Evolutionary conservation across 1,140 invertebrate species (phyloP).

Genomic region (Anagrus nilaparvatae): DNA sequence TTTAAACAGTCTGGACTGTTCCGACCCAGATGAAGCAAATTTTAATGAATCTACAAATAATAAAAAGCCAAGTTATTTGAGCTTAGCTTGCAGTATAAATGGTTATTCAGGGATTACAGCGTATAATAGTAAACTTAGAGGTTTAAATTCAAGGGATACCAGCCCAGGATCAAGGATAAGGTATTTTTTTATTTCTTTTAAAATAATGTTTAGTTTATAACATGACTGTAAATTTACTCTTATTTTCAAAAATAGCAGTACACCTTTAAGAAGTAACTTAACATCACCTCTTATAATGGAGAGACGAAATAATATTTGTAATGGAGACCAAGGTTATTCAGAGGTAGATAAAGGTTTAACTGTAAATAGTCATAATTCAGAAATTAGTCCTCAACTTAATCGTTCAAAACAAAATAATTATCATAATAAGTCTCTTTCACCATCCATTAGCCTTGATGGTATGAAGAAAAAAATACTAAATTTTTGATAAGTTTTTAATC

Average conservation of each 20-base stretch:
- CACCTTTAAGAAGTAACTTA: conserved; percentile 29
- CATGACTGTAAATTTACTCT: too few relatives aligned
- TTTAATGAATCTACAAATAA: too few relatives aligned
- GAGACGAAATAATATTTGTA: conserved; percentile 36
- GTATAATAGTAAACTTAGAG: conserved; percentile 67
- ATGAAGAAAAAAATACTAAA: too few relatives aligned
- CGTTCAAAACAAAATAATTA: too few relatives aligned
- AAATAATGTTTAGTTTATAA: too few relatives aligned
- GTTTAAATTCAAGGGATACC: conserved; percentile 53
- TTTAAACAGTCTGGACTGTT: conserved; percentile 37
- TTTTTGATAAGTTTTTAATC: too few relatives aligned
- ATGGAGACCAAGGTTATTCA: conserved; percentile 32
- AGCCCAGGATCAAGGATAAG: conserved; percentile 48
- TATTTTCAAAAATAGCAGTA: conserved; percentile 1
- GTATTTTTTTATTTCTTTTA: too few relatives aligned
- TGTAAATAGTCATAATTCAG: too few relatives aligned
- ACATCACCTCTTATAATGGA: conserved; percentile 41
- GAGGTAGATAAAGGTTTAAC: conserved; percentile 38
- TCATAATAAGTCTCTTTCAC: conserved; percentile 31
- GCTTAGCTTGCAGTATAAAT: conserved; percentile 79
- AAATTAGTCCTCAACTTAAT: conserved; percentile 33
- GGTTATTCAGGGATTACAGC: conserved; percentile 77
- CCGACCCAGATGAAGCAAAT: conserved; percentile 14
- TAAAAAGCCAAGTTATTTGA: conserved; percentile 71
- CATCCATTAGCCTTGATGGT: too few relatives aligned